Evolutionary conservation across 2,797 vertebrate genomes (phyloP).

Genomic region (Loriculus beryllinus): DNA sequence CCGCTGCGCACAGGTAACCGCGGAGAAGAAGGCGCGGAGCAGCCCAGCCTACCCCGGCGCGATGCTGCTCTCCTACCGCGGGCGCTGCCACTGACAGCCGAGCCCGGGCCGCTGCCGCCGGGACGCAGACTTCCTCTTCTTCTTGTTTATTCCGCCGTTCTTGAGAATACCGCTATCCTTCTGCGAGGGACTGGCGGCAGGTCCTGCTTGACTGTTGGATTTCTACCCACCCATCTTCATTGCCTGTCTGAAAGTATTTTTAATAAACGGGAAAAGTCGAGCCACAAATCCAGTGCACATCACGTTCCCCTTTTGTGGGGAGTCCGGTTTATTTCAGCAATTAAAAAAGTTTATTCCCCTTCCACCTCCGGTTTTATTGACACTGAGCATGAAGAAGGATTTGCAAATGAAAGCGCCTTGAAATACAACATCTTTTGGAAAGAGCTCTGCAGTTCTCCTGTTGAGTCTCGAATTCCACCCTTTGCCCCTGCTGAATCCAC

Average conservation of each 20-base stretch:
- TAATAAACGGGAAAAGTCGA: neutral
- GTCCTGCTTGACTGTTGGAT: neutral
- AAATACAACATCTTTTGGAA: conserved; percentile 38
- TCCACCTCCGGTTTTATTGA: conserved; percentile 7
- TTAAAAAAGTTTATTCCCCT: conserved; percentile 17
- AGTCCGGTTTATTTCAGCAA: neutral
- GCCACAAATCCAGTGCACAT: neutral
- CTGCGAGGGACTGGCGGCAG: neutral
- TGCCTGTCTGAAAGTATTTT: neutral
- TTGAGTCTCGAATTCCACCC: conserved; percentile 48
- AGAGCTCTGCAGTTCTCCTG: neutral
- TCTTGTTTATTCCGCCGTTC: neutral
- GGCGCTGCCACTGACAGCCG: conserved; percentile 5
- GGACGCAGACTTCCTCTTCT: neutral
- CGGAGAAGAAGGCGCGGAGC: neutral
- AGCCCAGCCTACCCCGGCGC: neutral
- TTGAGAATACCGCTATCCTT: neutral
- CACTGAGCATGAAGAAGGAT: conserved; percentile 59
- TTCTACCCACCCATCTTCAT: neutral
- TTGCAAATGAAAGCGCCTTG: conserved; percentile 60
- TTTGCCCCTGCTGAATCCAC: conserved; percentile 51
- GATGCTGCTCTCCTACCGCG: conserved; percentile 27
- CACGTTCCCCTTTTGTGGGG: neutral
- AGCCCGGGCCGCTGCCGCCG: neutral
- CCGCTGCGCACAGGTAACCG: conserved; percentile 9